These are phyloP conservation scores for Berghia stephanieae DNA, from an alignment of 1,140 invertebrate species.

Conservation along the genomic window DNA sequence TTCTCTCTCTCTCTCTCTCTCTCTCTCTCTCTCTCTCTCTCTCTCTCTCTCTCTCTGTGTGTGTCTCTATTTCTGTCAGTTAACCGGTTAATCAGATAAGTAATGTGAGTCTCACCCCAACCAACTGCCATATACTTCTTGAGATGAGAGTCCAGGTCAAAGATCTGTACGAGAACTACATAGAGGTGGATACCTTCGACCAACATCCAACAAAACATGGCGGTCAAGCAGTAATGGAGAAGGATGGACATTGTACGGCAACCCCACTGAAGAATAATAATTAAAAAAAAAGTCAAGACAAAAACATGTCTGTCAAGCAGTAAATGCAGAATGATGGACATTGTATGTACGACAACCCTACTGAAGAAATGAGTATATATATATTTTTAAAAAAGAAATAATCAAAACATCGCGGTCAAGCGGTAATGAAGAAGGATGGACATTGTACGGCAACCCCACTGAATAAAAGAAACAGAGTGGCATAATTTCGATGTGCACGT, in stretches of 20 bases:
- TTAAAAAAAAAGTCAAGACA: too few relatives aligned
- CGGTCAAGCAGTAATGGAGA: slow-evolving; percentile 67
- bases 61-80: too few relatives aligned
- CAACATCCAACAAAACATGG: slow-evolving; percentile 70
- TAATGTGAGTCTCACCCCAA: slow-evolving; percentile 67
- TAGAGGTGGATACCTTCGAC: slow-evolving; percentile 79
- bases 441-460: slow-evolving; percentile 58
- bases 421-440: slow-evolving; percentile 67
- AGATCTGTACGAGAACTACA: slow-evolving; percentile 91
- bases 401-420: slow-evolving; percentile 66
- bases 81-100: too few relatives aligned
- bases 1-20: not conserved
- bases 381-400: too few relatives aligned
- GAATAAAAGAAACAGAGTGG: too few relatives aligned
- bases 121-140: slow-evolving; percentile 67
- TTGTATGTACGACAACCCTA: too few relatives aligned
- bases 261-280: slow-evolving; percentile 47
- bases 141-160: slow-evolving; percentile 82
- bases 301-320: too few relatives aligned
- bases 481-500: too few relatives aligned
- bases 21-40: too few relatives aligned
- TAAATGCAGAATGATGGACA: too few relatives aligned
- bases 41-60: too few relatives aligned
- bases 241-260: slow-evolving; percentile 63
- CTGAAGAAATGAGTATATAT: too few relatives aligned